Base-by-base conservation (phyloP, 1,140 invertebrate species). In the Ceratina japonica region DNA sequence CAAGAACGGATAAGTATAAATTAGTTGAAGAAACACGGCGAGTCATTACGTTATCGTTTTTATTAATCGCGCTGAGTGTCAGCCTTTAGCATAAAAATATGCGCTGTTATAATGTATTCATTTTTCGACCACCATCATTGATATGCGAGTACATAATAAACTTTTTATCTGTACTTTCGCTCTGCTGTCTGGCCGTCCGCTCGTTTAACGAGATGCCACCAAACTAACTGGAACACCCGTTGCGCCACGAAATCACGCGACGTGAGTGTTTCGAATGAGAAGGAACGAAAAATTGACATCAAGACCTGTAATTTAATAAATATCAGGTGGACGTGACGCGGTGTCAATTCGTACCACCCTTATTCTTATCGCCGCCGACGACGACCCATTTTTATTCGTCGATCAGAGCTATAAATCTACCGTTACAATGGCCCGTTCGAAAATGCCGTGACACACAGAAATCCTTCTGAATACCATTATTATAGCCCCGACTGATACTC, bases 301-400 rank as follows among this genome's bases (percentile, higher is more conserved):
- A 12, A 12, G n/a, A 22, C 49, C 54, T 54, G 37, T 84, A 85
- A 86, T 84, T 85, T 70, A 76, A 80, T 77, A 86, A 86, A 85
- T 61, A 64, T 52, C 54, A 65, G 49, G 15, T 18, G 15, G 20
- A 82, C 65, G 69, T 24, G 63, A 82, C 44, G 27, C 66, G 52
- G 82, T 85, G 77, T 71, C 79, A 62, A 65, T 52, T 74, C 56
- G 83, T 74, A 58, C 83, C 79, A 61, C 62, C 70, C 20, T 63
- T 71, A 16, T 71, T 65, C 27, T 63, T 71, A 20, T 37, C 68
- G 66, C 70, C 78, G 18, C 62, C 27, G 49, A 37, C 37, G 20
- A 72, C 66, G 84, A 85, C 73, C 83, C 63, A 86, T 81, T 84
- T 85, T 85, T 81, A 59, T 80, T 77, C 74, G n/a, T 8, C 54